Evolutionary conservation across 2,797 vertebrate genomes (phyloP).

Genomic region (Antennarius maculatus): DNA sequence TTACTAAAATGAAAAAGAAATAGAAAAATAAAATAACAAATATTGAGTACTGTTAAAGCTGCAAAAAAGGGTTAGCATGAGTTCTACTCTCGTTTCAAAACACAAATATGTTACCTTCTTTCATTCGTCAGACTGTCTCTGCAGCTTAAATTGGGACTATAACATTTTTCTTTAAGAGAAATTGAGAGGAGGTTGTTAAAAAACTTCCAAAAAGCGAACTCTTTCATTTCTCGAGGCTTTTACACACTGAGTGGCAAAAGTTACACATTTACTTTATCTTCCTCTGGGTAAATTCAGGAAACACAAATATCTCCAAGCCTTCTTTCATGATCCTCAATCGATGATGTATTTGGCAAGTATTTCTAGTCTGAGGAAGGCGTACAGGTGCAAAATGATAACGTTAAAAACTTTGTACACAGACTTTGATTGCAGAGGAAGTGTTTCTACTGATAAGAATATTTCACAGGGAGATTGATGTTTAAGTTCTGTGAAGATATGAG

Average conservation of each 20-base stretch:
- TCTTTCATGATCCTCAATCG: constrained; percentile 18
- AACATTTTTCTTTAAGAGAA: not conserved
- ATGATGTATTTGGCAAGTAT: not conserved
- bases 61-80: not conserved
- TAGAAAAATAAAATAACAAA: no score
- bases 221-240: constrained; percentile 1
- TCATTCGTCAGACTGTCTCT: not conserved
- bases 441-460: constrained; percentile 37
- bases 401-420: constrained; percentile 14
- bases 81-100: not conserved
- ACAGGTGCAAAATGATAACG: constrained; percentile 9
- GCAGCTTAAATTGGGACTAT: no score
- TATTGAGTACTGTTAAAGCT: no score
- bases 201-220: not conserved
- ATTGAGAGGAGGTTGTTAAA: not conserved
- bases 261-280: constrained; percentile 2
- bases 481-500: constrained; percentile 22
- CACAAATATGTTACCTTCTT: constrained; percentile 2
- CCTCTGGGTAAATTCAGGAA: constrained; percentile 8
- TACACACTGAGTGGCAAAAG: not conserved
- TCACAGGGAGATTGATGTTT: constrained; percentile 25
- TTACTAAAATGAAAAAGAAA: no score
- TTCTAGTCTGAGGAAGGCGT: not conserved
- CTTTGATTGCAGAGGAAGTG: constrained; percentile 24
- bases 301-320: constrained; percentile 10